Evolutionary conservation across 2,113 vertebrate genomes (phyloP), one percentile per base, ranked within the genome.

Genomic region (Cisticola juncidis): DNA sequence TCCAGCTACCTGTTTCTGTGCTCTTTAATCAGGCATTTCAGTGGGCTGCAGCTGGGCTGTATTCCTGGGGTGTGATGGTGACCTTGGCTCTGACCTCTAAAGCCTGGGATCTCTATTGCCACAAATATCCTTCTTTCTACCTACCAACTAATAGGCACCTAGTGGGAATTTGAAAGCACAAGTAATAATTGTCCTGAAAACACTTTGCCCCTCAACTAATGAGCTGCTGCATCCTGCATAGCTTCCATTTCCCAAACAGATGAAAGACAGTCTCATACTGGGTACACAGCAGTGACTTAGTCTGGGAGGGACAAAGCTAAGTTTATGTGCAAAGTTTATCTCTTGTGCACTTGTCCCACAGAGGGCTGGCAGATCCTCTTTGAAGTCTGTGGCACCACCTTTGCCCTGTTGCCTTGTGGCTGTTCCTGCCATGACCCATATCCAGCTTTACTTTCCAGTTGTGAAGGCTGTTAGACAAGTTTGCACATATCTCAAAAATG

Each of bases 11-110:
- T 87, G 73, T 53, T 88, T 89, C 71, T 65, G 25, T 81, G 48
- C 70, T 81, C 33, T 90, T 94, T 82, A 73, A 88, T 95, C 64
- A 36, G 74, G 5, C 22, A 20, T 54, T 94, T 93, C 70, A 79
- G 68, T 60, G 78, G 31, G 11, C 42, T 89, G 91, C 28, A 65
- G 48, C 36, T 62, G 45, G 50, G 45, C 5, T 58, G 1, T 1
- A 2, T 72, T 61, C 48, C 86, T 80, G 65, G 35, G 70, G 38
- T 66, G 71, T 65, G 42, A 36, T 17, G 57, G 21, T 77, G 86
- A 92, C 94, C 94, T 92, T 86, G 56, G 24, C n/a, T 73, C 76
- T 95, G 80, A 90, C 80, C 90, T 78, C 47, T 73, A 18, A 35
- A 90, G 58, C 72, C 68, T 40, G 38, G 26, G 14, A 16, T 78